Evolutionary conservation across 2,888 invertebrate species (phyloP), one percentile per base, ranked within the genome.

Genomic region (Nymphalis urticae): DNA sequence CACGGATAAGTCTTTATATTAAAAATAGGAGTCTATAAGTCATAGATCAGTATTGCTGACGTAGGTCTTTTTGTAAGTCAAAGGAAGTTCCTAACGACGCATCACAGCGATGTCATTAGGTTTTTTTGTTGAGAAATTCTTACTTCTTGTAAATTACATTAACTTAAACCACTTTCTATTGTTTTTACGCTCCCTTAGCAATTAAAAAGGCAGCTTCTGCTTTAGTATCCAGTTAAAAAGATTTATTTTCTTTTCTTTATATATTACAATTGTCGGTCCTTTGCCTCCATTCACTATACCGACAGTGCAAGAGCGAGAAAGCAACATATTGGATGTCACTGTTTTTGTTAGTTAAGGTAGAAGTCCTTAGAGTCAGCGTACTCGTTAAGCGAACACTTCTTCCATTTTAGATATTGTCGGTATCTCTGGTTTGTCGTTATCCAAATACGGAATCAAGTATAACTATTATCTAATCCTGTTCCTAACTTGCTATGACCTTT

Each of bases 331-430:
- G 53, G 19, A 66, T 64, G 50, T 21, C 50, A 63, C 50, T 51
- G 64, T 62, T 62, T 70, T 70, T 68, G 56, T 66, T 42, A 63
- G 27, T 21, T 54, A 67, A 67, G 36, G 36, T 69, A 53, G 69
- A 67, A 68, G 65, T 68, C 60, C 66, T 68, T 56, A 63, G 63
- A 51, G 60, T 32, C 48, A 61, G 53, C 54, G 48, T 48, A 60
- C 68, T 89, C 85, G 85, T 87, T 89, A 86, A 80, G 79, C 58
- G 83, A 42, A 80, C 77, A 77, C 78, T 81, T 79, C 72, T 77
- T 79, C 88, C 87, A 82, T 88, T 84, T 89, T 81, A 82, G 85
- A 85, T 73, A 71, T 67, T 74, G 81, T 77, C 81, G 83, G 83
- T 79, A 80, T 85, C 80, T 81, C 77, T 77, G 70, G 80, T 73